Base-by-base conservation (phyloP, 37 sponge, comb jelly and placozoan genomes). In the Tethya wilhelma region DNA sequence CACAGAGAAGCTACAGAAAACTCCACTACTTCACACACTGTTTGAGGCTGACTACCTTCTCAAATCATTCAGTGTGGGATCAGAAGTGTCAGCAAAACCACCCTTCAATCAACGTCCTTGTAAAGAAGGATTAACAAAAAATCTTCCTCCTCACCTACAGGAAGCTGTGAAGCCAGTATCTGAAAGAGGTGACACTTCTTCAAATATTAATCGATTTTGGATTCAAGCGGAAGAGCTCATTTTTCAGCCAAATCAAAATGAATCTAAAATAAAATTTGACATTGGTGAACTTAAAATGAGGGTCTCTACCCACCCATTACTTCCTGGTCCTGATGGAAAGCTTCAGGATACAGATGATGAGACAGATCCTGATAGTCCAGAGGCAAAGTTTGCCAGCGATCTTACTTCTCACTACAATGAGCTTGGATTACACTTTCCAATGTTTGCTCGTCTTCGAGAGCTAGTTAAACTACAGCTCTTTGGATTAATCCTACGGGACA, bases 31-130 rank as follows among this genome's bases (percentile, higher is more conserved):
- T 0, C 82, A 90, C 33, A 82, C 91, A 25, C 9, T 90, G 79
- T 81, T 90, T 69, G 82, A 85, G 62, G 56, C 91, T 38, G 91
- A 90, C 43, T 90, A 90, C 46, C 78, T 90, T 0, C 23, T 90
- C 58, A 90, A 90, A 44, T 71, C 78, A 28, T 90, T 90, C 81
- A 86, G 81, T 72, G 83, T 90, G 37, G 91, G 91, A 14, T 59
- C 86, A 23, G 91, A 90, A 4, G 69, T 90, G 1, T 90, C 91
- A 7, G 66, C 91, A 17, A 75, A 49, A 1, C 86, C 91, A 20
- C 91, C 91, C 20, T 90, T 90, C 60, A 72, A 81, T 0, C 91
- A 90, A 56, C 56, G 87, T 3, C 57, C 86, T 25, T 56, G 59
- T 67, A 45, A 25, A 1, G 83, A 81, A 14, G 73, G 83, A 14